Evolutionary conservation across 2,797 vertebrate genomes (phyloP).

Genomic region (Iguana delicatissima): DNA sequence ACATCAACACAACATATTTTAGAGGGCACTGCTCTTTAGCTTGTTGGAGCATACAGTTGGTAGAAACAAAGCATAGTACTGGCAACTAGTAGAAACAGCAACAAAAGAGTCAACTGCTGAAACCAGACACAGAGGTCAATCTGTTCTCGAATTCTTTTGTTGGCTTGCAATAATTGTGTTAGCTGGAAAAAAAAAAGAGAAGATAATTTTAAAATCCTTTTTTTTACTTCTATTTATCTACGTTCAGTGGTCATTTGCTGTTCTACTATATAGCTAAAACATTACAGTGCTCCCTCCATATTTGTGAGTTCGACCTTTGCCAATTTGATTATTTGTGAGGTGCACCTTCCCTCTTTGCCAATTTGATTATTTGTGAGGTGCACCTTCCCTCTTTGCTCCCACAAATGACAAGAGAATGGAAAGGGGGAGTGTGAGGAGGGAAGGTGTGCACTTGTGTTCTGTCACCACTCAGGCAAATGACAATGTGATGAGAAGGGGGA

Average conservation of each 20-base stretch:
- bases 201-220: background rate
- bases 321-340: no score
- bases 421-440: no score
- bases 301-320: no score
- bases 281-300: no score
- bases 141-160: constrained; percentile 88
- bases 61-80: constrained; percentile 85
- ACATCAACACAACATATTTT: constrained; percentile 30
- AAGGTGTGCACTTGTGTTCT: no score
- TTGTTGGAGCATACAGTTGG: constrained; percentile 71
- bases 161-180: constrained; percentile 83
- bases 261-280: background rate
- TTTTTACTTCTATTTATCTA: background rate
- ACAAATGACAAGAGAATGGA: no score
- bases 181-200: constrained; percentile 81
- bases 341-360: no score
- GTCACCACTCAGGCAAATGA: no score
- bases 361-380: no score
- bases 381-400: no score
- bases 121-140: constrained; percentile 89
- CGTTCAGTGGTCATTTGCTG: background rate
- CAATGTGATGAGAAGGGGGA: no score
- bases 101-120: constrained; percentile 87
- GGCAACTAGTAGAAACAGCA: constrained; percentile 84
- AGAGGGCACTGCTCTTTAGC: constrained; percentile 48